Percentiles rank a stretch among this genome's conserved stretches.
Conservation (phyloP, 2,113 vertebrate species). For the Zootoca vivipara region DNA sequence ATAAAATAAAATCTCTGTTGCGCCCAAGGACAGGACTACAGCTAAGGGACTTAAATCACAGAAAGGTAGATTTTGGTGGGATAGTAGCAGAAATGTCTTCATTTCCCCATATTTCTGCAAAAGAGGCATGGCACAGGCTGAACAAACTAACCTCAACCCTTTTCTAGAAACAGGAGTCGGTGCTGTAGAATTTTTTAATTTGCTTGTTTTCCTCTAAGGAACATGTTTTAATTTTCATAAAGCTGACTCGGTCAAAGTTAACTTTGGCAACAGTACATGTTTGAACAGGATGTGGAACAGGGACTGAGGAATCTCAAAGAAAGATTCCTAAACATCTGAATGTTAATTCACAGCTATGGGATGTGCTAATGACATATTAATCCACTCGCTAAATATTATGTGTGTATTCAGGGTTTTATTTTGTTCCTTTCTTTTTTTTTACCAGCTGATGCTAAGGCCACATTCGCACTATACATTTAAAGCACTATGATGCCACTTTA, state of each 20-base stretch:
- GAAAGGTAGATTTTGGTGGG: too few relatives aligned
- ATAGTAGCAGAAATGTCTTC: neutral
- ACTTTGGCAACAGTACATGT: conserved; percentile 42
- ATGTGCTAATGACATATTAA: neutral
- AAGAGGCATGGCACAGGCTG: neutral
- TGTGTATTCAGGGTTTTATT: conserved; percentile 4
- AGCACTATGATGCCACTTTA: too few relatives aligned
- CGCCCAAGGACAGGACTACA: too few relatives aligned
- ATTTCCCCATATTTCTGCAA: neutral
- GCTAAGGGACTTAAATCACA: too few relatives aligned
- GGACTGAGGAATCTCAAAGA: neutral
- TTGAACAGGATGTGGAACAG: conserved; percentile 39
- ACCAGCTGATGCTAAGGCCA: neutral
- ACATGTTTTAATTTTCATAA: conserved; percentile 43
- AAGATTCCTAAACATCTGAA: conserved; percentile 25
- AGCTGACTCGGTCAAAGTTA: conserved; percentile 27
- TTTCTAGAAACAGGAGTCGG: conserved; percentile 14
- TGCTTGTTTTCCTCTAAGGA: conserved; percentile 30
- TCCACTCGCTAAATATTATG: conserved; percentile 34
- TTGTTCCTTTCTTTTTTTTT: neutral
- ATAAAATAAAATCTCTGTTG: too few relatives aligned
- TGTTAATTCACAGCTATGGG: neutral
- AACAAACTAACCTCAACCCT: conserved; percentile 43
- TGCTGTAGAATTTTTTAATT: neutral
- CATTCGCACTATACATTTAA: too few relatives aligned